Conservation (phyloP, 2,888 invertebrate genomes). For the Cephus sareptanus region DNA sequence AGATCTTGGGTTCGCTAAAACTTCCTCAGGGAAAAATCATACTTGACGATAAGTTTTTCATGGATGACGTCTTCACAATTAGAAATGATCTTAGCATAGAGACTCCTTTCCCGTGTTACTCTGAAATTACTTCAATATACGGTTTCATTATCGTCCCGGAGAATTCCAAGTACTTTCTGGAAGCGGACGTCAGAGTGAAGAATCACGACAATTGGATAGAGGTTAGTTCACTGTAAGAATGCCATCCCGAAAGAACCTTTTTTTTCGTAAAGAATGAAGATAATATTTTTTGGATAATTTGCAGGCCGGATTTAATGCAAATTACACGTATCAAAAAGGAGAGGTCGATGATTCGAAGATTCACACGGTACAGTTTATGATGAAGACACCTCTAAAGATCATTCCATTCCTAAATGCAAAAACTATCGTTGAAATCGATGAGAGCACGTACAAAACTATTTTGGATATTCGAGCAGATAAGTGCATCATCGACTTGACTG, state of each 20-base stretch:
- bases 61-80: conserved; percentile 68
- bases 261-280: background rate
- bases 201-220: conserved; percentile 67
- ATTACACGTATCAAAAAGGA: conserved; percentile 67
- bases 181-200: conserved; percentile 66
- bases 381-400: conserved; percentile 70
- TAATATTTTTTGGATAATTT: conserved; percentile 34
- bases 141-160: conserved; percentile 67
- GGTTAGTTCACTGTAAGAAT: conserved; percentile 52
- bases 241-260: background rate
- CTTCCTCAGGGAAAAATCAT: conserved; percentile 70
- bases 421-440: conserved; percentile 66
- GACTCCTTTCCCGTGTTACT: conserved; percentile 68
- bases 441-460: conserved; percentile 68
- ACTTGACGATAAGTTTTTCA: conserved; percentile 70
- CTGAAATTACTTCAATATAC: conserved; percentile 68
- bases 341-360: conserved; percentile 60
- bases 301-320: conserved; percentile 67
- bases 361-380: conserved; percentile 67
- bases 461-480: conserved; percentile 68
- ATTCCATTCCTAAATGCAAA: conserved; percentile 67
- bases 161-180: conserved; percentile 64
- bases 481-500: conserved; percentile 68
- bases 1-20: conserved; percentile 57
- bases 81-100: conserved; percentile 71